Conservation (phyloP, 2,113 vertebrate genomes). For the Crotalus viridis region DNA sequence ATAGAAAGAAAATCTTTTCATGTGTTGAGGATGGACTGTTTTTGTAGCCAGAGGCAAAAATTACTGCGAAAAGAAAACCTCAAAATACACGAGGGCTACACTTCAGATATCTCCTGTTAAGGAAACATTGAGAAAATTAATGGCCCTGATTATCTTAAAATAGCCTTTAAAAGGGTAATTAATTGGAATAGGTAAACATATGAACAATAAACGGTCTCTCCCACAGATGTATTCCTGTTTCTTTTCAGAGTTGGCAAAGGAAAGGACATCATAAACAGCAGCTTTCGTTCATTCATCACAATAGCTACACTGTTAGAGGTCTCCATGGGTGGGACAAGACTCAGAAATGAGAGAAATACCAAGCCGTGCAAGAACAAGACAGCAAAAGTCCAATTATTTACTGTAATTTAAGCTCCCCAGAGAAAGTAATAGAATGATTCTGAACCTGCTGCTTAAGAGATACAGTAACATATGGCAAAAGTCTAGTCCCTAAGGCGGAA, state of each 20-base stretch:
- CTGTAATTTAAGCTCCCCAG: neutral
- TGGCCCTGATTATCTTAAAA: neutral
- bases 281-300: neutral
- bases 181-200: neutral
- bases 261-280: slow-evolving; percentile 11
- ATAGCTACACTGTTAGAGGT: neutral
- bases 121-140: slow-evolving; percentile 15
- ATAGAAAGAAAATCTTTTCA: slow-evolving; percentile 50
- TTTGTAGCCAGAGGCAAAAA: neutral
- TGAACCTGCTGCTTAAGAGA: neutral
- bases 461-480: neutral
- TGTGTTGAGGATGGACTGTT: slow-evolving; percentile 22
- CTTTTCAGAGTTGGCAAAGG: slow-evolving; percentile 11
- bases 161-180: neutral
- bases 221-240: neutral
- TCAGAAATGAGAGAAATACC: slow-evolving; percentile 10
- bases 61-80: slow-evolving; percentile 17
- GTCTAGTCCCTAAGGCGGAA: neutral
- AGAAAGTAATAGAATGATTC: neutral
- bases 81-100: slow-evolving; percentile 4
- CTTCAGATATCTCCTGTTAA: neutral
- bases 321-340: slow-evolving; percentile 17
- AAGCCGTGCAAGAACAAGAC: neutral
- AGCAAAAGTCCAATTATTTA: neutral
- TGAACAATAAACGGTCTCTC: neutral